Evolutionary conservation across 2,888 invertebrate genomes (phyloP).

Genomic region (Nomada goodeniana): DNA sequence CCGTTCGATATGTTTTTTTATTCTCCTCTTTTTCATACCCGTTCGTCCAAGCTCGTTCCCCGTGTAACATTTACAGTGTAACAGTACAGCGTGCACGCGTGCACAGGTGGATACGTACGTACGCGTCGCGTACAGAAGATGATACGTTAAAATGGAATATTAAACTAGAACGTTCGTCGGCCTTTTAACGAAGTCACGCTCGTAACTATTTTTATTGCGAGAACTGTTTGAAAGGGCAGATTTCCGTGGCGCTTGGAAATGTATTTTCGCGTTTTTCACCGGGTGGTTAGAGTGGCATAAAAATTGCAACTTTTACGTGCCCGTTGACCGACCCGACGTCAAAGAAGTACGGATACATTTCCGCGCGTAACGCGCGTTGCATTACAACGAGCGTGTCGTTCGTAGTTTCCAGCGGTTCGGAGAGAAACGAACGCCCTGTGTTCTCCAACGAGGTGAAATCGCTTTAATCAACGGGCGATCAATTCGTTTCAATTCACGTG

Average conservation of each 20-base stretch:
- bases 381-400: background rate
- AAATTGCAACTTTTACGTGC: conserved; percentile 15
- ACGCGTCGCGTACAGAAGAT: background rate
- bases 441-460: background rate
- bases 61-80: conserved; percentile 24
- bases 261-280: conserved; percentile 17
- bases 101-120: background rate
- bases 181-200: conserved; percentile 31
- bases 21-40: background rate
- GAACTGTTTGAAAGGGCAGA: conserved; percentile 15
- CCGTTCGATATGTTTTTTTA: background rate
- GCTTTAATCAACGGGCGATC: background rate
- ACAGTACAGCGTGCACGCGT: background rate
- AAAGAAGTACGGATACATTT: background rate
- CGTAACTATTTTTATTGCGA: conserved; percentile 29
- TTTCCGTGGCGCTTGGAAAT: conserved; percentile 16
- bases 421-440: background rate
- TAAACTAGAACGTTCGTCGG: conserved; percentile 2
- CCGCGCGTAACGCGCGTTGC: background rate
- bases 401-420: background rate
- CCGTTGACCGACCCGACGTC: background rate
- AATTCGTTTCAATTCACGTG: background rate
- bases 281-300: background rate
- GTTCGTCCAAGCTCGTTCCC: background rate
- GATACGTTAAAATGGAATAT: conserved; percentile 23